These are phyloP conservation scores for Cavia porcellus DNA, from an alignment of 2,113 vertebrate species.

Conservation along the genomic window DNA sequence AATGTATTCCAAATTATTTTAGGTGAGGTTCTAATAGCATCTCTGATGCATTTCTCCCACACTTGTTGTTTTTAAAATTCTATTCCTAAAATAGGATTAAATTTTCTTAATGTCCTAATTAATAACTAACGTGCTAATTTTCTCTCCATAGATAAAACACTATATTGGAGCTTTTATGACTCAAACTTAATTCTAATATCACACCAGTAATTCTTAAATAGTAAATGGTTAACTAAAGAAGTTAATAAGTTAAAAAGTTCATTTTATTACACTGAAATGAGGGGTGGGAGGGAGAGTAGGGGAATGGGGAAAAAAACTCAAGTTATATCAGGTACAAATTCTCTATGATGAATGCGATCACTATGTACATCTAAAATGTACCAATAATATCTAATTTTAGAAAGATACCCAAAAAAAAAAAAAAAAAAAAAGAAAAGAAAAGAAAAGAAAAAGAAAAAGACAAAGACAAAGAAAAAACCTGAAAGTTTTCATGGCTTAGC, in stretches of 20 bases:
- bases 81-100: constrained; percentile 81
- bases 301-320: too few species aligned
- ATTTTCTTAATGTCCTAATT: constrained; percentile 81
- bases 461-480: not conserved
- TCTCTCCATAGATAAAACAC: constrained; percentile 36
- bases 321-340: too few species aligned
- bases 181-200: constrained; percentile 59
- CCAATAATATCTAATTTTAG: too few species aligned
- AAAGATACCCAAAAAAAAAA: too few species aligned
- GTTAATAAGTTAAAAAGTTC: not conserved
- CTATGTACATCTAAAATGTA: too few species aligned
- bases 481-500: constrained; percentile 1
- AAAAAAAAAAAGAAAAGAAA: too few species aligned
- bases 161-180: constrained; percentile 57
- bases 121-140: constrained; percentile 76
- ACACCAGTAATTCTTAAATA: constrained; percentile 42
- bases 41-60: constrained; percentile 70
- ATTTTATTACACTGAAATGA: not conserved
- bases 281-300: too few species aligned
- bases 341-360: too few species aligned
- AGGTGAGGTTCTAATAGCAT: not conserved
- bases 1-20: constrained; percentile 6
- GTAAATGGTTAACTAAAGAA: constrained; percentile 27
- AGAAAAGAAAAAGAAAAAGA: too few species aligned
- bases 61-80: constrained; percentile 74